Base-by-base conservation (phyloP, 2,113 vertebrate species). In the Tachysurus vachellii region DNA sequence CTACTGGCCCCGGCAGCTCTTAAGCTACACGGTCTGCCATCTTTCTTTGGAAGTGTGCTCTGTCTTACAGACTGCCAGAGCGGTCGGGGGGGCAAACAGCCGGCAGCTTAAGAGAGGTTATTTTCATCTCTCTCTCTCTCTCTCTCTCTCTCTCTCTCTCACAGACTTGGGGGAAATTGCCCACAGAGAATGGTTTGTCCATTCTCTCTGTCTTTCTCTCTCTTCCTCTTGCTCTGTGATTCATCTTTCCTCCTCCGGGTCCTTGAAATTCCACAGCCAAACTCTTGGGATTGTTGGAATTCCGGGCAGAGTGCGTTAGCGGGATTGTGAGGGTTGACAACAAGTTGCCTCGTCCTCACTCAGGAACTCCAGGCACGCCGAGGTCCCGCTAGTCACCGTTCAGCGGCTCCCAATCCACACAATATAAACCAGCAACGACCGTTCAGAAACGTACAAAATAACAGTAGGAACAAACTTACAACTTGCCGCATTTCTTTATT, bases 231-330 rank as follows among this genome's bases (percentile, higher is more conserved):
- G 31, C 84, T 82, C 62, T 64, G 53, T 76, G 90, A 92, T 92
- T 94, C 92, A 93, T 91, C 90, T 56, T 50, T 90, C 92, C 89
- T 92, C 91, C 92, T 93, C 89, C 23, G 73, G 86, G 89, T 91
- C 89, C 86, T 82, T 91, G 92, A 93, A 94, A 94, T 95, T 94
- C 94, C 94, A 93, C 93, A 92, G 90, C 93, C 90, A 88, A 92
- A 92, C 88, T 89, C 88, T 93, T 88, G 91, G 92, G 88, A 95
- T 94, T 92, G 91, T 93, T 94, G 91, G 90, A 92, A 95, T 94
- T 95, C 92, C 92, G 89, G 87, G 26, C 73, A 17, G 89, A 82
- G 89, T 90, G 87, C 83, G 88, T 89, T 91, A 88, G 89, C 82
- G 89, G 91, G 91, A 90, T 62, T 88, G 80, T 84, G 89, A 81